Evolutionary conservation across 2,113 vertebrate genomes (phyloP).

Genomic region (Semnornis frantzii): DNA sequence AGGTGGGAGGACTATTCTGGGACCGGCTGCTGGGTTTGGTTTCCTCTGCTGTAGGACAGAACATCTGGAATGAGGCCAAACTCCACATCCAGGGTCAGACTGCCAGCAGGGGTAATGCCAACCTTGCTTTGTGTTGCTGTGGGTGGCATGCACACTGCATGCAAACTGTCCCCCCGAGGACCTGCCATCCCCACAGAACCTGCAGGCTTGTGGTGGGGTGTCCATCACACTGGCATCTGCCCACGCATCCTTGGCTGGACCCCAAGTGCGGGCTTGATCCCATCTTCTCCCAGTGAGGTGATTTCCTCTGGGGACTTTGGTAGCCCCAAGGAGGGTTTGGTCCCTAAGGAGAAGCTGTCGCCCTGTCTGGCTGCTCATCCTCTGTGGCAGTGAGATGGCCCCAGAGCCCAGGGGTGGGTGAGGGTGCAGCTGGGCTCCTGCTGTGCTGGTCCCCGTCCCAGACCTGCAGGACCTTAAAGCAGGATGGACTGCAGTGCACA

Average conservation of each 20-base stretch:
- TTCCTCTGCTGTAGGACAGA: neutral
- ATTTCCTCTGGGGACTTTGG: neutral
- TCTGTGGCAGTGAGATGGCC: rapidly evolving
- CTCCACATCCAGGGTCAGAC: neutral
- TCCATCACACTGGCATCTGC: neutral
- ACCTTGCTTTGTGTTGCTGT: neutral
- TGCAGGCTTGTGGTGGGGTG: neutral
- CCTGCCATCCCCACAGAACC: neutral
- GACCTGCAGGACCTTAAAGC: neutral
- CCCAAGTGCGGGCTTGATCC: neutral
- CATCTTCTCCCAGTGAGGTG: neutral
- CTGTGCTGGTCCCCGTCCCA: neutral
- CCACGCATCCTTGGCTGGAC: neutral
- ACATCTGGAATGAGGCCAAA: neutral
- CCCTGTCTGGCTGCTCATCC: neutral
- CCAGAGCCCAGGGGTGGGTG: neutral
- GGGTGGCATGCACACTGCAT: neutral
- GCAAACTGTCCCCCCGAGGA: rapidly evolving
- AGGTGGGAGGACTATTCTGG: neutral
- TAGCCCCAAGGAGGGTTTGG: neutral
- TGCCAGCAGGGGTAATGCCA: neutral
- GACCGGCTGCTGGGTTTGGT: neutral
- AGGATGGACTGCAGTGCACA: neutral
- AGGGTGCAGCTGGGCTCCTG: neutral
- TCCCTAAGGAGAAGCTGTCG: neutral